Evolutionary conservation across 1,140 invertebrate genomes (phyloP), one percentile per base, ranked within the genome.

Genomic region (Chlorops oryzae): DNA sequence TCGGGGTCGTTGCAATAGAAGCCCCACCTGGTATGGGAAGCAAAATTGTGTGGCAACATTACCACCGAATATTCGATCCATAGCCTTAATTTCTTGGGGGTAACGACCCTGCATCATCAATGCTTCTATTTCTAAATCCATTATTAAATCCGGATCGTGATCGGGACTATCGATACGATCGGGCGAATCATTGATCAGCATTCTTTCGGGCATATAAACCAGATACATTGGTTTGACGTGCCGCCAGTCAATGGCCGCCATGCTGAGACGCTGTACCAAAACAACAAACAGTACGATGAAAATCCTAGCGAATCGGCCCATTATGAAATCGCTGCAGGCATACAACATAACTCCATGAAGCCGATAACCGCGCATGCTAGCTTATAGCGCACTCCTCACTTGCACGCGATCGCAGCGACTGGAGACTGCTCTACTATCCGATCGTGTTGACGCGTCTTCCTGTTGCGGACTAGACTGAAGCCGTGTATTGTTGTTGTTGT

Each of bases 11-110:
- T 70, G 65, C 34, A 70, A 50, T 21, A 70, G 55, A 49, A 73
- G 60, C 20, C 70, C 72, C 17, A 69, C 70, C 55, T 73, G 72
- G 53, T 73, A 73, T 25, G 70, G 72, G 34, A 72, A 63, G 17
- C 63, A 63, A 37, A 70, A 57, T 0, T 60, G 64, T 35, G 59
- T 55, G 6, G 66, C 70, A 17, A 72, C 66, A 45, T 59, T 59
- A 13, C 72, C 72, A 21, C 72, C 72, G 47, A 73, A 72, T 42
- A 73, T 72, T 5, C 61, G 46, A 27, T 56, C 56, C 55, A 59
- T 54, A 5, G 57, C 54, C n/a, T 46, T 27, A 22, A 17, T 34
- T 15, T 17, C n/a, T n/a, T 13, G 15, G 9, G 28, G 20, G 3
- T 3, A 12, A 15, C 5, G 4, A 5, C 38, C 17, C 12, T 4